Conservation (phyloP, 2,797 vertebrate genomes). For the Pangasius sanitwongsei region DNA sequence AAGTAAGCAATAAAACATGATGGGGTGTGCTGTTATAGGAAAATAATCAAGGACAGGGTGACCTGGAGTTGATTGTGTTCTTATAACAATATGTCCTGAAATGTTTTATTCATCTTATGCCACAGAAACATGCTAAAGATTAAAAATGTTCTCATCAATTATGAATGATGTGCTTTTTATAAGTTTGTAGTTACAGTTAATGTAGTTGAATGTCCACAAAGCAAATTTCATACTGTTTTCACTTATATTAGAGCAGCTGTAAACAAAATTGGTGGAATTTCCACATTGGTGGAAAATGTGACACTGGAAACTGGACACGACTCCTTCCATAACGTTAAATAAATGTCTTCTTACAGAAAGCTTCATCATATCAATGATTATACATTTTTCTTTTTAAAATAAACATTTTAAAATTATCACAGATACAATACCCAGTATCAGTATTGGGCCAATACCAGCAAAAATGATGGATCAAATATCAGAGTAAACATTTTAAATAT, state of each 20-base stretch:
- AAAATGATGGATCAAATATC: no score
- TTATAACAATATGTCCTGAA: neutral
- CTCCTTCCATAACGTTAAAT: neutral
- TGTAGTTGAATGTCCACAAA: no score
- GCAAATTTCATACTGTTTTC: no score
- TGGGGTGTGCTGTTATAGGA: neutral
- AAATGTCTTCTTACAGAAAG: neutral
- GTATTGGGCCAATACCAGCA: neutral
- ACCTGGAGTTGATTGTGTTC: neutral
- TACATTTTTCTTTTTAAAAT: no score
- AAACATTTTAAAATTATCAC: neutral
- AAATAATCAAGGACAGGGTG: neutral
- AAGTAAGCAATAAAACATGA: neutral
- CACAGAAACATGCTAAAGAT: no score
- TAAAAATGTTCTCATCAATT: no score
- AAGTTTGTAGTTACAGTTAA: no score
- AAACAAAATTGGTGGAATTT: no score
- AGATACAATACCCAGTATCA: neutral
- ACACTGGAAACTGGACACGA: neutral
- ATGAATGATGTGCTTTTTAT: no score
- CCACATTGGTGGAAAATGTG: neutral
- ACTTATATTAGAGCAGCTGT: no score
- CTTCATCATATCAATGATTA: neutral
- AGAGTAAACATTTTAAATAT: no score
- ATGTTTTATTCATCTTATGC: neutral